These are phyloP conservation scores for Ammodytes marinus DNA, from an alignment of 2,113 vertebrate species.

Conservation along the genomic window DNA sequence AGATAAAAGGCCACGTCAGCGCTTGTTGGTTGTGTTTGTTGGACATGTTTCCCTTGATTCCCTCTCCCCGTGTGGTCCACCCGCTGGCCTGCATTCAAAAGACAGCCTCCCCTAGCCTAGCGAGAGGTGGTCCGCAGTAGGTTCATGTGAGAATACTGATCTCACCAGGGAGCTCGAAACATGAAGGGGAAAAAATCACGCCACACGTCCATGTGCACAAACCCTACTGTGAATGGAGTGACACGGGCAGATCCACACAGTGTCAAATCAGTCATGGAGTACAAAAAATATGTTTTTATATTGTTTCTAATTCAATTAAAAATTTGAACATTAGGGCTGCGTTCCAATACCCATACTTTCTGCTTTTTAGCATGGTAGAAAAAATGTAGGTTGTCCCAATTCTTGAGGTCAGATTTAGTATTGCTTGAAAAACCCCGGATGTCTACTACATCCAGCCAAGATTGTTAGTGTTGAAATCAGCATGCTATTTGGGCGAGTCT, in stretches of 20 bases:
- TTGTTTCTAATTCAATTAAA: not conserved
- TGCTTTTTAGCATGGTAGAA: too few species aligned
- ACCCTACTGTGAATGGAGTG: not conserved
- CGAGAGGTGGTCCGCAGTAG: conserved; percentile 3
- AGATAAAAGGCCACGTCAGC: conserved; percentile 63
- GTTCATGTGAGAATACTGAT: conserved; percentile 14
- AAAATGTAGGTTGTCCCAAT: too few species aligned
- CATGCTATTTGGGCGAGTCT: too few species aligned
- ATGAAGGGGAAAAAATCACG: not conserved
- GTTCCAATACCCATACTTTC: too few species aligned
- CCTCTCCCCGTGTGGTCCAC: conserved; percentile 71
- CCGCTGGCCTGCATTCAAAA: conserved; percentile 57
- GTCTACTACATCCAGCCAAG: too few species aligned
- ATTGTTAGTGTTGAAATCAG: too few species aligned
- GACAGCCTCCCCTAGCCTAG: conserved; percentile 70
- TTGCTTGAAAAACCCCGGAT: too few species aligned
- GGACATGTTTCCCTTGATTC: conserved; percentile 75
- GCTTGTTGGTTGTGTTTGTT: conserved; percentile 65
- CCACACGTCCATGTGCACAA: not conserved
- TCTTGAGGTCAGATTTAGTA: too few species aligned
- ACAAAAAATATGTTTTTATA: not conserved
- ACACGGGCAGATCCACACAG: not conserved
- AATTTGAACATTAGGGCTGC: not conserved
- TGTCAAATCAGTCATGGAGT: not conserved
- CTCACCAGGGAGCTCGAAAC: not conserved